Conservation (phyloP, 2,113 vertebrate genomes). For the Ceyx cyanopectus region DNA sequence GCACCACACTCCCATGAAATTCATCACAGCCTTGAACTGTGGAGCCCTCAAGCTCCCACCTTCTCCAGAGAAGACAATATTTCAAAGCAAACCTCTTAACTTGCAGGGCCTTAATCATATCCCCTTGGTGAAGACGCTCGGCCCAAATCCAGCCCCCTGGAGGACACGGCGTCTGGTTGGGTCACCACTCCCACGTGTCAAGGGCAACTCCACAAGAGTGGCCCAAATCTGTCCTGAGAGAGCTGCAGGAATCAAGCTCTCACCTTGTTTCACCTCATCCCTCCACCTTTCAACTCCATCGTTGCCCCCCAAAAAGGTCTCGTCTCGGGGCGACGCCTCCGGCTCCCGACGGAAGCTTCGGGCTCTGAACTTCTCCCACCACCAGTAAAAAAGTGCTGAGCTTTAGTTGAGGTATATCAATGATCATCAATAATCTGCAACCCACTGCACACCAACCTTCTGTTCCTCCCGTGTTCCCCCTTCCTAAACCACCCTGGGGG, state of each 20-base stretch:
- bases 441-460: not conserved
- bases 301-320: fast-evolving
- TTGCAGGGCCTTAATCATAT: not conserved
- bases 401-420: conserved; percentile 59
- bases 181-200: too few species aligned
- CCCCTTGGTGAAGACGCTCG: not conserved
- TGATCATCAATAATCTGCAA: not conserved
- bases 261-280: fast-evolving
- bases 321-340: fast-evolving
- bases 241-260: not conserved
- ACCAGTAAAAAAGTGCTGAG: conserved; percentile 33
- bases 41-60: not conserved
- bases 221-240: not conserved
- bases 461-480: not conserved
- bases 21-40: fast-evolving
- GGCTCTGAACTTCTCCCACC: not conserved
- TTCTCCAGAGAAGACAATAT: not conserved
- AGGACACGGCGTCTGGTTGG: not conserved
- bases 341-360: not conserved
- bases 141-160: fast-evolving
- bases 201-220: too few species aligned
- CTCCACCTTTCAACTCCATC: fast-evolving
- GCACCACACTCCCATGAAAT: not conserved
- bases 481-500: not conserved
- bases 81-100: not conserved